A percentile compares a stretch with the other conserved stretches of the same genome.
phyloP scores from a whole-genome alignment of 2,797 vertebrate genomes.

The Tragopan temminckii region DNA sequence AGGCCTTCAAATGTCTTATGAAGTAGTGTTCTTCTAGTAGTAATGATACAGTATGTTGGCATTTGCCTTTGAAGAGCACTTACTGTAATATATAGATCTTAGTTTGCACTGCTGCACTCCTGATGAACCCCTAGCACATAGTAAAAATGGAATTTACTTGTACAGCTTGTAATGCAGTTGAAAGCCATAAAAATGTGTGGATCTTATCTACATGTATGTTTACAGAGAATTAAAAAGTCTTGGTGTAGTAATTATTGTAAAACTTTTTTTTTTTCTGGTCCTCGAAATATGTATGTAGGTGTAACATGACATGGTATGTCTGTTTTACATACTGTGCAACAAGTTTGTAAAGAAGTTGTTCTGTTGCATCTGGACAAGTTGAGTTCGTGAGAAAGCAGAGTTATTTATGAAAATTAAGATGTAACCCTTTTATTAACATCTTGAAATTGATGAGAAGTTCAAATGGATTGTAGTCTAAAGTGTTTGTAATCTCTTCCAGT shows the following conservation, averaged over 20 bases:
- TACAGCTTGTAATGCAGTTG: neutral
- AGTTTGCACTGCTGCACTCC: neutral
- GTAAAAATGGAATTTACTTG: neutral
- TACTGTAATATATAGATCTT: neutral
- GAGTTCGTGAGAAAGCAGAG: neutral
- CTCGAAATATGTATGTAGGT: neutral
- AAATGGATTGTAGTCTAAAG: constrained; percentile 1
- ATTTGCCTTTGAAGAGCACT: neutral
- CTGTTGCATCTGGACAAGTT: neutral
- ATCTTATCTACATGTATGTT: neutral
- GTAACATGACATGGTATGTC: neutral
- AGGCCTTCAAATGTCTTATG: neutral
- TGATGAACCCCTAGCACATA: neutral
- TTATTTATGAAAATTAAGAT: neutral
- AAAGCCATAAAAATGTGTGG: neutral
- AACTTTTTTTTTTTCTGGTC: neutral
- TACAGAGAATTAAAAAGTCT: neutral
- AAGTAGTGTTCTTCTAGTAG: neutral
- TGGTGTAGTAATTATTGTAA: neutral
- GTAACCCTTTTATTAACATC: neutral
- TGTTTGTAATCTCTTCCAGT: constrained; percentile 80
- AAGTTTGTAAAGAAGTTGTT: neutral
- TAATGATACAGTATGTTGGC: neutral
- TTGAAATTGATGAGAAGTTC: neutral
- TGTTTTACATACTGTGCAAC: neutral